These are phyloP conservation scores for Mola mola DNA, from an alignment of 2,113 vertebrate genomes.

Conservation along the genomic window DNA sequence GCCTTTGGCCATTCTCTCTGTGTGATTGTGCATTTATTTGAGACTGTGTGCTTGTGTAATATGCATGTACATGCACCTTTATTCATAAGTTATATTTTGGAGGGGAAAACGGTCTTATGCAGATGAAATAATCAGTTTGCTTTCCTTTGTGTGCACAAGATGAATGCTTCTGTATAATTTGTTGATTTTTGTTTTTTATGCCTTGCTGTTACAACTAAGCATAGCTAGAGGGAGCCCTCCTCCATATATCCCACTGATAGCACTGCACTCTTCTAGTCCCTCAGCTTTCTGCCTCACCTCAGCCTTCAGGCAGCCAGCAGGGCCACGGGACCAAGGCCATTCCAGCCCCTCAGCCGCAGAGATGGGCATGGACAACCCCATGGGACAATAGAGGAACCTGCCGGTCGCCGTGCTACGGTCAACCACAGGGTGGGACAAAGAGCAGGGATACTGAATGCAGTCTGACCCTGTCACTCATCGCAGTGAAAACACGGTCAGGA, in stretches of 20 bases:
- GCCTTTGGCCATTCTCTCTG: conserved; percentile 63
- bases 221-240: conserved; percentile 82
- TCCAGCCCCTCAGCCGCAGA: conserved; percentile 59
- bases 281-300: conserved; percentile 24
- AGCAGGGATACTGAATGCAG: conserved; percentile 56
- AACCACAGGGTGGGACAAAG: conserved; percentile 64
- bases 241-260: no score
- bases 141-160: conserved; percentile 16
- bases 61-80: conserved; percentile 13
- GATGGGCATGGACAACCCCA: conserved; percentile 56
- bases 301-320: conserved; percentile 48
- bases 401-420: conserved; percentile 52
- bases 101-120: no score
- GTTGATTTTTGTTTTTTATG: not conserved
- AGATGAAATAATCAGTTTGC: not conserved
- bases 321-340: conserved; percentile 67
- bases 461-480: conserved; percentile 71
- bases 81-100: conserved; percentile 7
- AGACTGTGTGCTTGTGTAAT: conserved; percentile 11
- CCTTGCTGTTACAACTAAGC: conserved; percentile 64
- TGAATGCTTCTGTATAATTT: not conserved
- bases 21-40: conserved; percentile 65
- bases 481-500: conserved; percentile 15
- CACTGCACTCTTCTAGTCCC: no score
- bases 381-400: conserved; percentile 51